Conservation (phyloP, 2,888 invertebrate species). For the Eristalis intricaria region DNA sequence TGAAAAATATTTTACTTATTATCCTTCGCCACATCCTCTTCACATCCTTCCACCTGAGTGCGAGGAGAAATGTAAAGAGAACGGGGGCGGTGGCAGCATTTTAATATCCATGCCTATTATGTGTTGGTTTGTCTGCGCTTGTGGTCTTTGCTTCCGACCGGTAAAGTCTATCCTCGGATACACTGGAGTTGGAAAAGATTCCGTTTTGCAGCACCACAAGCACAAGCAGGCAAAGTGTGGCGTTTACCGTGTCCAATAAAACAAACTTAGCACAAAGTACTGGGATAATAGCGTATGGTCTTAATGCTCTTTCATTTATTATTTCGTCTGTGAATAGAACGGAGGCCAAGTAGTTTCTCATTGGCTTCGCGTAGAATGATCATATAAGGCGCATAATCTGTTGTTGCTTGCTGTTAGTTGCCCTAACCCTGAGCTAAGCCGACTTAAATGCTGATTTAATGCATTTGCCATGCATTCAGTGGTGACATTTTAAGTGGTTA, state of each 20-base stretch:
- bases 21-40: constrained; percentile 44
- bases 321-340: constrained; percentile 47
- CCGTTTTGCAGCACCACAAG: not conserved
- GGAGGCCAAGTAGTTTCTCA: constrained; percentile 47
- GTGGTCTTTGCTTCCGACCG: constrained; percentile 2
- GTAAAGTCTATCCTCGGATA: constrained; percentile 7
- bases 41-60: constrained; percentile 30
- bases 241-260: constrained; percentile 61
- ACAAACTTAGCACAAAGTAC: constrained; percentile 51
- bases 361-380: constrained; percentile 35
- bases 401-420: constrained; percentile 13
- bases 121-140: not conserved
- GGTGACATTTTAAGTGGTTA: not conserved
- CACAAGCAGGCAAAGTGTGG: constrained; percentile 6
- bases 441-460: constrained; percentile 16
- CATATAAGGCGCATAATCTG: constrained; percentile 38
- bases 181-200: not conserved
- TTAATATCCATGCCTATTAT: constrained; percentile 40
- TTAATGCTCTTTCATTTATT: constrained; percentile 64
- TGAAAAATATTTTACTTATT: constrained; percentile 76
- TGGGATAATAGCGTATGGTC: constrained; percentile 59
- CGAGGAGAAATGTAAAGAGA: not conserved
- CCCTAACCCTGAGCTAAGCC: not conserved
- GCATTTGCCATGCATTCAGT: constrained; percentile 13
- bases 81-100: constrained; percentile 15